These are phyloP conservation scores for Lobophora halterata DNA, from an alignment of 2,888 invertebrate species.

Conservation along the genomic window DNA sequence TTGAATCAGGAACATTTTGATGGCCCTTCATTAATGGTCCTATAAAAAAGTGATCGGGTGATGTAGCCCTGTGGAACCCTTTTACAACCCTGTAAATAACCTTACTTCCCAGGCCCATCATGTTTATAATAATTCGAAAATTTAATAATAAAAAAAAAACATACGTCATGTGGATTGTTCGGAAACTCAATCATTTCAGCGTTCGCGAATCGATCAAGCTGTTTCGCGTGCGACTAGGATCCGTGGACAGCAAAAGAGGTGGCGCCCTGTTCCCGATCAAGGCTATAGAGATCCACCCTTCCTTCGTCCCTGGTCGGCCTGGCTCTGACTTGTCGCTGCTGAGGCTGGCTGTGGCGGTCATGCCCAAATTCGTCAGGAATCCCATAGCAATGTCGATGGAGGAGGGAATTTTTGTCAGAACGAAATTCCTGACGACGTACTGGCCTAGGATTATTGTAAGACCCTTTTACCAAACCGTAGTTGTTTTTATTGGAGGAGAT, in stretches of 20 bases:
- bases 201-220: constrained; percentile 60
- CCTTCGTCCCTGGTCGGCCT: constrained; percentile 42
- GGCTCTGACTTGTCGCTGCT: constrained; percentile 56
- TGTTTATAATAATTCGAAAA: background rate
- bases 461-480: no score
- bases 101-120: no score
- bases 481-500: no score
- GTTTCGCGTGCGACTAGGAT: constrained; percentile 56
- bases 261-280: constrained; percentile 51
- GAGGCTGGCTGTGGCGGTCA: constrained; percentile 40
- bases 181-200: constrained; percentile 39
- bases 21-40: no score
- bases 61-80: no score
- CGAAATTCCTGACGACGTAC: constrained; percentile 58
- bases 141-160: no score
- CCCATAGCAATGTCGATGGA: constrained; percentile 50
- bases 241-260: constrained; percentile 62
- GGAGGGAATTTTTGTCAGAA: constrained; percentile 44
- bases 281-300: constrained; percentile 52
- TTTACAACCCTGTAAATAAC: no score
- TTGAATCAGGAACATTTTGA: no score
- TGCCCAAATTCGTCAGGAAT: constrained; percentile 37
- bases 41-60: no score
- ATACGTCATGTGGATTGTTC: no score
- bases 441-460: constrained; percentile 70